Evolutionary conservation across 2,888 invertebrate genomes (phyloP), one percentile per base, ranked within the genome.

Genomic region (Stenurella melanura): DNA sequence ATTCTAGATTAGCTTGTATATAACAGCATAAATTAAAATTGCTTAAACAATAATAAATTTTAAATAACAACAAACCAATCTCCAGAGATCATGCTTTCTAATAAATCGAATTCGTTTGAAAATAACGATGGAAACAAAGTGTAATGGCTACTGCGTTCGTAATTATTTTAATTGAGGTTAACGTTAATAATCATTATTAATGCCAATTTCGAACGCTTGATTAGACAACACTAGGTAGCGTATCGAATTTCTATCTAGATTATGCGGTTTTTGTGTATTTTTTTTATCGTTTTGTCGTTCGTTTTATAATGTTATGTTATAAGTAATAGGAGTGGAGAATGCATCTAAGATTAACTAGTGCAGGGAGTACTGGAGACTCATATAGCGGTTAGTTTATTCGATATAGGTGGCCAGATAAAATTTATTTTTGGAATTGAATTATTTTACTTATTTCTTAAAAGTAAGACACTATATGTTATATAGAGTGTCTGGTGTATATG

Each of bases 151-250:
- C 42, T 66, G 50, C 64, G 17, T 15, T 66, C 19, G 21, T 66
- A 66, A 66, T 66, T 66, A 66, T 34, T 57, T 57, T 72, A 72
- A 42, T 72, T 26, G 72, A 63, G 21, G 21, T 72, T 72, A 72
- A 63, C 61, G 34, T 72, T 58, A 42, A 34, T 42, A 72, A 72
- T 72, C 50, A 63, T 63, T 19, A 54, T 50, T 61, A 63, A n/a
- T 12, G 12, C 38, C 12, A 38, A 50, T n/a, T 42, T 19, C 42
- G 18, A 19, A 66, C 38, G 38, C 19, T 17, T 66, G 38, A 17
- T 42, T 19, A 19, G 58, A 21, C 58, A 58, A 58, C 58, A 58
- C 21, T 19, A 58, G 58, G 10, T 19, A 21, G 58, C 58, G 1
- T 58, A 21, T 58, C 58, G 58, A 21, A 58, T 58, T 58, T 58